phyloP scores from a whole-genome alignment of 2,113 vertebrate genomes.

The Engraulis encrasicolus region DNA sequence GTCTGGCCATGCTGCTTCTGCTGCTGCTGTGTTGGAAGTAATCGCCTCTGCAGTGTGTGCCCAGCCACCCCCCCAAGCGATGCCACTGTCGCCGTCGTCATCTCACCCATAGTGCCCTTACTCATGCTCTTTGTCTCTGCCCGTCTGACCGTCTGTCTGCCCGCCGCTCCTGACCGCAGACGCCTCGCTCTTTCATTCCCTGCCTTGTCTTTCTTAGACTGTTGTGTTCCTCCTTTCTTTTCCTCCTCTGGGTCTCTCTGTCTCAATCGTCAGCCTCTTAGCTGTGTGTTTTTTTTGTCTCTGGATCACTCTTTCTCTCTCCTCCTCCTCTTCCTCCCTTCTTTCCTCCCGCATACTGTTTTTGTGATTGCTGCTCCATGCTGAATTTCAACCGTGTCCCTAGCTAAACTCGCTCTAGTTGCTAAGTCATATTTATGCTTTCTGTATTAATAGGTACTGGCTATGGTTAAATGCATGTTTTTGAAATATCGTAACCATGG shows the following conservation, averaged over 20 bases:
- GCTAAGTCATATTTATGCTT: not conserved
- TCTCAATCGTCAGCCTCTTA: too few species aligned
- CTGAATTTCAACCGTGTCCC: not conserved
- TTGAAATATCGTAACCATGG: constrained; percentile 3
- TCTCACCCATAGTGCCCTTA: not conserved
- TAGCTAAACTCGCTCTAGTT: not conserved
- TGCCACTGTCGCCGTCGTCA: not conserved
- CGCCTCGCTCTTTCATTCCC: not conserved
- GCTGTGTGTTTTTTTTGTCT: too few species aligned
- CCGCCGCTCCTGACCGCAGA: not conserved
- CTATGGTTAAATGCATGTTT: not conserved
- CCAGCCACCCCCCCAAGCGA: too few species aligned
- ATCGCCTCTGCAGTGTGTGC: too few species aligned
- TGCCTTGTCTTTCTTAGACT: not conserved
- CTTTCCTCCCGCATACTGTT: not conserved
- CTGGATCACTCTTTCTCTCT: not conserved
- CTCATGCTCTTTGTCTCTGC: constrained; percentile 6
- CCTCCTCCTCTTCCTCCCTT: not conserved
- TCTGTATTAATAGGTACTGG: not conserved
- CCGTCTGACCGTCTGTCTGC: not conserved
- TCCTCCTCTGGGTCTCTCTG: not conserved
- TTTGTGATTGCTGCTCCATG: not conserved
- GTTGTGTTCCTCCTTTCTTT: not conserved
- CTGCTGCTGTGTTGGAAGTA: not conserved
- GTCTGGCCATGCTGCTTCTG: not conserved